Evolutionary conservation across 2,797 vertebrate species (phyloP).

Genomic region (Holocentrus rufus): DNA sequence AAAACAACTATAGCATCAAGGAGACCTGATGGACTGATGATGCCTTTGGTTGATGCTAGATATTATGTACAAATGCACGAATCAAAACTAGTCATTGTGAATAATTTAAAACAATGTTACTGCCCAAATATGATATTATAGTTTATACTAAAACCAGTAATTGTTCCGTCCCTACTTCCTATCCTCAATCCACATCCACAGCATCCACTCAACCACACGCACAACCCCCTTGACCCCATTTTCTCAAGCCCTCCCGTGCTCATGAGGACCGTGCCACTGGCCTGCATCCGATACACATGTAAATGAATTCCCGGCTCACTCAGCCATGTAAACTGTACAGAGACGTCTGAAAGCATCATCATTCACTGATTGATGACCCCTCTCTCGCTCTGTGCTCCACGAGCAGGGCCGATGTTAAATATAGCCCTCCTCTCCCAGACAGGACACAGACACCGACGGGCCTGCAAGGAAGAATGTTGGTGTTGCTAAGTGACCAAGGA

Average conservation of each 20-base stretch:
- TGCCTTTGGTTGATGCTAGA: too few relatives aligned
- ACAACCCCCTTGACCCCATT: conserved; percentile 20
- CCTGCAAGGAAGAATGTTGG: conserved; percentile 27
- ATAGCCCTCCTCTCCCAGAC: conserved; percentile 44
- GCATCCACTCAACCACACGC: background rate
- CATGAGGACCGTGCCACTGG: conserved; percentile 33
- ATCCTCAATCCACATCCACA: conserved; percentile 26
- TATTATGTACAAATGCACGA: too few relatives aligned
- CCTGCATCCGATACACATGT: conserved; percentile 28
- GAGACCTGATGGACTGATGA: too few relatives aligned
- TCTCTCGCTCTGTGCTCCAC: conserved; percentile 24
- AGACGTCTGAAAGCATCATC: background rate
- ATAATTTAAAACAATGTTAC: too few relatives aligned
- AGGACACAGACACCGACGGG: conserved; percentile 52
- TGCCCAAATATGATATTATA: too few relatives aligned
- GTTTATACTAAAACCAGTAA: too few relatives aligned
- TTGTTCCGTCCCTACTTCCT: too few relatives aligned
- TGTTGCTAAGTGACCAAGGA: conserved; percentile 65
- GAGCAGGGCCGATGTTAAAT: conserved; percentile 55
- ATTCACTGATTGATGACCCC: conserved; percentile 22
- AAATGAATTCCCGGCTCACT: conserved; percentile 39
- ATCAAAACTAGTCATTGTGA: too few relatives aligned
- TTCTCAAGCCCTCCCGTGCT: conserved; percentile 18
- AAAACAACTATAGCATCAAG: too few relatives aligned
- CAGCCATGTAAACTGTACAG: conserved; percentile 31